These are phyloP conservation scores for Percopsis omiscomaycus DNA, from an alignment of 2,797 vertebrate genomes.

Conservation along the genomic window DNA sequence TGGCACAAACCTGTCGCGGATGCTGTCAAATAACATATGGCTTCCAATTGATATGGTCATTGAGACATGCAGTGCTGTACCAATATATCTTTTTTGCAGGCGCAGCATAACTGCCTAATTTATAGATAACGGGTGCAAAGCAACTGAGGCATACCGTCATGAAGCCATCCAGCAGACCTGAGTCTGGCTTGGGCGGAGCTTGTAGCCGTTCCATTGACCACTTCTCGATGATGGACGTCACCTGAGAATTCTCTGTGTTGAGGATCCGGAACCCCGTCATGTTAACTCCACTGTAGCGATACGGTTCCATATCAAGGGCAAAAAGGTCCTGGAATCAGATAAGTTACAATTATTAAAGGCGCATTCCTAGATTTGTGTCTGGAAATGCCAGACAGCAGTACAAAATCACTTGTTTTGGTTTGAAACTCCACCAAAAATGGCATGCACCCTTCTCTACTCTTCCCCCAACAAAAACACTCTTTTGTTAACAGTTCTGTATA, in stretches of 20 bases:
- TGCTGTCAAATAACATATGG: constrained; percentile 8
- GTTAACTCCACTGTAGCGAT: constrained; percentile 95
- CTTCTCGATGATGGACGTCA: constrained; percentile 96
- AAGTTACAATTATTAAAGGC: not conserved
- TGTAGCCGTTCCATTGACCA: constrained; percentile 98
- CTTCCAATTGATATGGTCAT: constrained; percentile 24
- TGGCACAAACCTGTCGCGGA: constrained; percentile 14
- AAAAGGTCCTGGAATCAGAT: constrained; percentile 86
- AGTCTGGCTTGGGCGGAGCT: constrained; percentile 94
- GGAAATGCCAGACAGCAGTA: not conserved
- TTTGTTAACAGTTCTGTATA: too few species aligned
- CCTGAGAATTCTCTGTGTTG: constrained; percentile 93
- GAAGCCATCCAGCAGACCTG: constrained; percentile 97
- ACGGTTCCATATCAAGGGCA: constrained; percentile 95
- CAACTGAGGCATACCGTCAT: constrained; percentile 86
- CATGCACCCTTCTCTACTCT: not conserved
- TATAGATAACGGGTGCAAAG: constrained; percentile 5
- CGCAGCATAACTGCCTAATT: constrained; percentile 10
- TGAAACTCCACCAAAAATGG: not conserved
- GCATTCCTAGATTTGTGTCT: too few species aligned
- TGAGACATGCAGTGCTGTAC: constrained; percentile 1
- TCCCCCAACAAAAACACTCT: too few species aligned
- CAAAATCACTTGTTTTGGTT: too few species aligned
- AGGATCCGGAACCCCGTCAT: constrained; percentile 98
- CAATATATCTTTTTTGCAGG: constrained; percentile 23